phyloP scores from a whole-genome alignment of 2,113 vertebrate genomes.

The Narcine bancroftii region DNA sequence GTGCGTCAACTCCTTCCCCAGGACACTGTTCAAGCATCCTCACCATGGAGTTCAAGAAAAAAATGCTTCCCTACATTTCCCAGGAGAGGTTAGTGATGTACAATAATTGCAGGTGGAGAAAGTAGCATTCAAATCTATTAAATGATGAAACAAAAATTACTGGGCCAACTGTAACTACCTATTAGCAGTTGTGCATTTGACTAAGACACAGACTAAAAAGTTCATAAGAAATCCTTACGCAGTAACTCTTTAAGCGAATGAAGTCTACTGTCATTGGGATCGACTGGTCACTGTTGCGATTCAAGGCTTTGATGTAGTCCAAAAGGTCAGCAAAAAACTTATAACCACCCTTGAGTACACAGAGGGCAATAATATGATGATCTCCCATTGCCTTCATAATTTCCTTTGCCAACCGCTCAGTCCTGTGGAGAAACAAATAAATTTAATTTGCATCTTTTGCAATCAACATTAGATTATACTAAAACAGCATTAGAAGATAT shows the following conservation, averaged over 20 bases:
- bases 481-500: background rate
- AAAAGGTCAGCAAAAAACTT: slow-evolving; percentile 97
- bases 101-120: background rate
- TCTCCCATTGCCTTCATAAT: slow-evolving; percentile 97
- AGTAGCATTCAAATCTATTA: background rate
- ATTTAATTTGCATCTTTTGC: background rate
- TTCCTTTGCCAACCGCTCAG: slow-evolving; percentile 86
- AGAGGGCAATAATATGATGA: slow-evolving; percentile 93
- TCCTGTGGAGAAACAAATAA: slow-evolving; percentile 58
- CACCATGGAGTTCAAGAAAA: too few relatives aligned
- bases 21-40: background rate
- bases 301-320: slow-evolving; percentile 96
- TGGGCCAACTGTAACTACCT: background rate
- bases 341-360: slow-evolving; percentile 95
- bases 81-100: background rate
- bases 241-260: slow-evolving; percentile 97
- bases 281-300: slow-evolving; percentile 92
- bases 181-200: background rate
- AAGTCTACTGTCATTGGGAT: slow-evolving; percentile 99
- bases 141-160: background rate
- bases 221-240: slow-evolving; percentile 60
- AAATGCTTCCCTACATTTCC: background rate
- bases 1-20: background rate
- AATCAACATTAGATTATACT: background rate
- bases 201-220: background rate